Base-by-base conservation (phyloP, 2,888 invertebrate genomes). In the Tinea semifulvella region DNA sequence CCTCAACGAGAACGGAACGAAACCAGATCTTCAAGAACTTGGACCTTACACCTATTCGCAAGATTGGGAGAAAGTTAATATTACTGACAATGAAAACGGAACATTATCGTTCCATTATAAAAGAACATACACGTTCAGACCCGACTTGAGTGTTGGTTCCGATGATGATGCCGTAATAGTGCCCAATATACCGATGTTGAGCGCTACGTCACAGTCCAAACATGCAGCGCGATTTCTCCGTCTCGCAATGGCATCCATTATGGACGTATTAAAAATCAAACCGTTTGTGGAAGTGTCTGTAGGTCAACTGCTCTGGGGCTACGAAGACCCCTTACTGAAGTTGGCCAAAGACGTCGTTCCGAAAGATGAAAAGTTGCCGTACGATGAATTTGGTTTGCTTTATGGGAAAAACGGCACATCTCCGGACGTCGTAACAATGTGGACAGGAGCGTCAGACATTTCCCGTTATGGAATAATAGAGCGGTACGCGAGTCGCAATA, bases 141-240 rank as follows among this genome's bases (percentile, higher is more conserved):
- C 91, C 53, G 87, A 89, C 45, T 65, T 86, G 49, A 95, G 94
- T 2, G 82, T 66, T 2, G 94, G 95, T 0, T 82, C 85, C 4
- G 93, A 94, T 59, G 93, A 93, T 48, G 86, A 91, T 1, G 93
- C 96, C 0, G 91, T 94, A 13, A 91, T 94, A 13, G 91, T 95
- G 2, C 93, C 95, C 8, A 96, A 96, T 61, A 91, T 95, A 60
- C 96, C 96, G 42, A 93, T 95, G 91, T 69, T 95, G 83, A 91
- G 91, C 56, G 92, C 92, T 1, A 91, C 92, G 1, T 91, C 91
- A 0, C 94, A 94, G 60, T 93, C 94, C 39, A 92, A 92, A 61
- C 91, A 93, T 68, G 93, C 94, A 0, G 93, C 94, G 0, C 72
- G 86, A 43, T 93, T 94, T 68, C 83, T 94, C 25, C 85, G 94